phyloP scores from a whole-genome alignment of 2,113 vertebrate genomes.

The Craseonycteris thonglongyai region DNA sequence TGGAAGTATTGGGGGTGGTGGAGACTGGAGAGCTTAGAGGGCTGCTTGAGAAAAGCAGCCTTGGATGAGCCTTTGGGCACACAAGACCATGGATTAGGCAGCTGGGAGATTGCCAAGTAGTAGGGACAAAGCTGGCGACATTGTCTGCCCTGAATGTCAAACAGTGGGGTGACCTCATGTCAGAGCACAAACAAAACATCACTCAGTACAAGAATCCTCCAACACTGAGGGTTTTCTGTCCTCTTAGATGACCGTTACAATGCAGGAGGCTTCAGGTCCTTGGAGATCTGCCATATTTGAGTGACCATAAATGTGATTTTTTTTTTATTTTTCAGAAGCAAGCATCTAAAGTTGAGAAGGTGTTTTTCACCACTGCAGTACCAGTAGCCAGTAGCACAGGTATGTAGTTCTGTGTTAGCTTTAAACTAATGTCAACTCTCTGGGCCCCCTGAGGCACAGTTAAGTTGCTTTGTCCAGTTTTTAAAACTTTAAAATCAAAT shows the following conservation, averaged over 20 bases:
- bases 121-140: not conserved
- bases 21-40: not conserved
- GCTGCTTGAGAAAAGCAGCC: not conserved
- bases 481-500: not conserved
- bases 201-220: not conserved
- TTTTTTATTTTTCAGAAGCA: slow-evolving; percentile 75
- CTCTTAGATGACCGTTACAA: not conserved
- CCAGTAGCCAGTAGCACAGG: slow-evolving; percentile 93
- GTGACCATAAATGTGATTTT: slow-evolving; percentile 5
- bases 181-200: slow-evolving; percentile 44
- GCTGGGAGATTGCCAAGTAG: slow-evolving; percentile 20
- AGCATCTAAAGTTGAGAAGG: slow-evolving; percentile 95
- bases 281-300: not conserved
- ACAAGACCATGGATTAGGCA: not conserved
- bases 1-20: not conserved
- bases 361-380: slow-evolving; percentile 97
- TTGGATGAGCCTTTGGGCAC: not conserved
- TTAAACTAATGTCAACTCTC: not conserved
- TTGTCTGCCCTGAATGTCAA: slow-evolving; percentile 32
- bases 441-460: not conserved
- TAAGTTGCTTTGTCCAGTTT: slow-evolving; percentile 7
- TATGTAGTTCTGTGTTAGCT: slow-evolving; percentile 70
- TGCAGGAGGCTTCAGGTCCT: not conserved
- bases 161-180: slow-evolving; percentile 38
- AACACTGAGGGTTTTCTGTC: slow-evolving; percentile 45